Evolutionary conservation across 2,888 invertebrate species (phyloP).

Genomic region (Scaptomyza parva): DNA sequence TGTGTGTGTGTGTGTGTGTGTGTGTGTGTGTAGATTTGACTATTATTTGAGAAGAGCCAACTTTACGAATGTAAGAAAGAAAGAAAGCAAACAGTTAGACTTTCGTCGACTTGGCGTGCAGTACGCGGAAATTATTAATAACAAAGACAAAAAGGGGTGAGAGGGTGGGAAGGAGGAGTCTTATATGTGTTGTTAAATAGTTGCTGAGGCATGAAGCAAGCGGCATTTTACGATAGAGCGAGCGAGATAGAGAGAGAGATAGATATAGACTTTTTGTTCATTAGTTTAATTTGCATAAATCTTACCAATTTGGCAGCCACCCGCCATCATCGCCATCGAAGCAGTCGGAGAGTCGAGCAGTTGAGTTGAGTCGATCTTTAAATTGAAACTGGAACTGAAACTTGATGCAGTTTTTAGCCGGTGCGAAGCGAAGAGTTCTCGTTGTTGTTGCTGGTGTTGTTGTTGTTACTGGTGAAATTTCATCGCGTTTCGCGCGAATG

Average conservation of each 20-base stretch:
- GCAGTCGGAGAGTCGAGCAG: background rate
- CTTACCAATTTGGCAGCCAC: slow-evolving; percentile 58
- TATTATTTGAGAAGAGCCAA: slow-evolving; percentile 51
- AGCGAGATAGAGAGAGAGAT: slow-evolving; percentile 11
- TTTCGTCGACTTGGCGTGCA: slow-evolving; percentile 72
- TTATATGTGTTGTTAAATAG: slow-evolving; percentile 17
- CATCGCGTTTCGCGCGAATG: slow-evolving; percentile 82
- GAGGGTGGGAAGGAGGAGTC: background rate
- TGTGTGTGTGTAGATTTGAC: slow-evolving; percentile 46
- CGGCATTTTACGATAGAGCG: slow-evolving; percentile 24
- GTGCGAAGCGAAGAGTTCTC: slow-evolving; percentile 42
- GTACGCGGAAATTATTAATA: slow-evolving; percentile 77
- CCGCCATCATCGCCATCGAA: slow-evolving; percentile 10
- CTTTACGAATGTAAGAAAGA: slow-evolving; percentile 3
- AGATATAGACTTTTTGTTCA: slow-evolving; percentile 66
- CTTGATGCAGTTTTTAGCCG: slow-evolving; percentile 35
- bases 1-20: slow-evolving; percentile 3
- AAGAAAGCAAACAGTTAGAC: slow-evolving; percentile 63
- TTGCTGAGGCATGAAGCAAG: slow-evolving; percentile 67
- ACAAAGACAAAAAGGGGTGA: slow-evolving; percentile 58
- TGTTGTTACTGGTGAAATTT: slow-evolving; percentile 81
- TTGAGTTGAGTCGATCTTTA: slow-evolving; percentile 10
- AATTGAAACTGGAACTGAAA: slow-evolving; percentile 39
- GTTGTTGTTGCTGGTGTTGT: slow-evolving; percentile 20
- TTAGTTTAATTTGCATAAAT: slow-evolving; percentile 79